Evolutionary conservation across 1,140 invertebrate genomes (phyloP), one percentile per base, ranked within the genome.

Genomic region (Agrilus planipennis): DNA sequence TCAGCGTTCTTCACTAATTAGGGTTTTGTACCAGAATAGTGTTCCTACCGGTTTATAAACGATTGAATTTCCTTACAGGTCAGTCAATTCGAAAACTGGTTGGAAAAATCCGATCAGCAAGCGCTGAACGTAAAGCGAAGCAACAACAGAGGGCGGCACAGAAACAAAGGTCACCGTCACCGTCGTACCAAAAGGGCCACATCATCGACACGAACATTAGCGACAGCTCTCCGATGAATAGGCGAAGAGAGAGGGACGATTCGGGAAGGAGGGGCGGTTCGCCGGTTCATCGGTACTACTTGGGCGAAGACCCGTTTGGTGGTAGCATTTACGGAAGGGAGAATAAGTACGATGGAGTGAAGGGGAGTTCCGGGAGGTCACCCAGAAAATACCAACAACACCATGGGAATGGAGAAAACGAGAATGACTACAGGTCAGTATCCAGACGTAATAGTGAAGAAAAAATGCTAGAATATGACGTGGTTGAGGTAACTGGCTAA

Each of bases 241-340:
- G n/a, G n/a, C n/a, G n/a, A n/a, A n/a, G n/a, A n/a, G n/a, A n/a
- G n/a, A 54, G 56, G 22, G 36, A 50, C 29, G 42, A 31, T n/a
- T 56, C 60, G 1, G 66, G 63, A 9, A 18, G 34, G 3, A 14
- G 28, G 6, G 28, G 4, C 14, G 11, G 23, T 5, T 28, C 42
- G 3, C 18, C 35, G 4, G 62, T 76, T 28, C 79, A 83, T 52
- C 73, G 78, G 39, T 88, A 84, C 61, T 86, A 88, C 56, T 67
- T 86, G 23, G 83, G 83, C 9, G 82, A 87, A 62, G 81, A 86
- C 68, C 82, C 83, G 3, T 85, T 83, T 57, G 77, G 73, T 19
- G 81, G 80, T 39, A 82, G 77, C 54, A 81, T 84, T 50, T 84
- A 84, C 56, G 81, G 81, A 21, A 71, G 78, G 41, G 81, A 85